These are phyloP conservation scores for Drosophila dives DNA, from an alignment of 2,888 invertebrate genomes.

Conservation along the genomic window DNA sequence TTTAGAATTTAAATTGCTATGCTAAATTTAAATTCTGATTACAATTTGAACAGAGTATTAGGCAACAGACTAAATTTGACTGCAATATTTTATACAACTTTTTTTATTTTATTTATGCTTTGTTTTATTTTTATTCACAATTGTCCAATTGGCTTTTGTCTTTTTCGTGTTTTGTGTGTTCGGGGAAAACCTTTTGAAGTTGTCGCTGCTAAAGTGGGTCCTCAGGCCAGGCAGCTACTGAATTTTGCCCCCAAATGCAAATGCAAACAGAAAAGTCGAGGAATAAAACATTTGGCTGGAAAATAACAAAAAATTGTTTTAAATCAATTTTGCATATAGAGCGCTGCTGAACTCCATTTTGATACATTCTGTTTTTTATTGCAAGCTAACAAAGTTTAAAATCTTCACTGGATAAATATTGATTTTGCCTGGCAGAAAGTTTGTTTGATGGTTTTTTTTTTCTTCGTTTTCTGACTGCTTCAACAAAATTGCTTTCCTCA, in stretches of 20 bases:
- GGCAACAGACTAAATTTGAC: constrained; percentile 2
- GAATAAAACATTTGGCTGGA: constrained; percentile 34
- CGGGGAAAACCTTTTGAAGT: constrained; percentile 63
- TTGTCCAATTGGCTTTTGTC: constrained; percentile 42
- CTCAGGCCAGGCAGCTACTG: constrained; percentile 7
- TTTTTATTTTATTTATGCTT: neutral
- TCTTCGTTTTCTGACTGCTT: neutral
- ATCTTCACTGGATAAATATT: constrained; percentile 66
- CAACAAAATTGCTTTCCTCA: constrained; percentile 53
- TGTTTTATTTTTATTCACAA: constrained; percentile 15
- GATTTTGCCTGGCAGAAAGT: constrained; percentile 66
- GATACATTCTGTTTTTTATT: constrained; percentile 6
- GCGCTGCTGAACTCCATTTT: constrained; percentile 36
- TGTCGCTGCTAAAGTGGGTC: constrained; percentile 53
- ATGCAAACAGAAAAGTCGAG: constrained; percentile 33
- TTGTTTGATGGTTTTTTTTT: constrained; percentile 32
- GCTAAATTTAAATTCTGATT: neutral
- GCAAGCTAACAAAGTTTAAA: constrained; percentile 51
- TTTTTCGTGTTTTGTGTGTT: constrained; percentile 46
- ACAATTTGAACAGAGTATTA: neutral
- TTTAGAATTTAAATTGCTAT: too few relatives aligned
- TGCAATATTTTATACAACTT: constrained; percentile 8
- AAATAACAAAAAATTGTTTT: constrained; percentile 64
- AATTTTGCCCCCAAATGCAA: constrained; percentile 53
- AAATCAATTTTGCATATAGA: constrained; percentile 65